phyloP scores from a whole-genome alignment of 2,113 vertebrate genomes.

The Chaetodon auriga region DNA sequence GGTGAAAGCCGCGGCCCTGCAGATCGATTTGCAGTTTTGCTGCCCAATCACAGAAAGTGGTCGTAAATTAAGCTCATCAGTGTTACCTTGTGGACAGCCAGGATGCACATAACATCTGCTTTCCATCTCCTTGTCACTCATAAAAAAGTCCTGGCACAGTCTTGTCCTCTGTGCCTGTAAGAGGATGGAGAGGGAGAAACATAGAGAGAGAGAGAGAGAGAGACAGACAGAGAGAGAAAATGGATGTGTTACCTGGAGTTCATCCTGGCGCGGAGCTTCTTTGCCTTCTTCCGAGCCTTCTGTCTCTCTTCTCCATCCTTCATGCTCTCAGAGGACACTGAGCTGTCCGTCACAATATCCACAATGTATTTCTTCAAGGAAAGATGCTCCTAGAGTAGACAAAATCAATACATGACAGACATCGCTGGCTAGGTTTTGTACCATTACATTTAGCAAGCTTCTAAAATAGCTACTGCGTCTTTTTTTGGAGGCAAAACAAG shows the following conservation, averaged over 20 bases:
- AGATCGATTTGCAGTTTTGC: constrained; percentile 93
- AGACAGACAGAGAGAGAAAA: constrained; percentile 16
- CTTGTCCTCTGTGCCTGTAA: constrained; percentile 57
- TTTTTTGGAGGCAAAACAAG: constrained; percentile 1
- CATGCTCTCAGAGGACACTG: constrained; percentile 85
- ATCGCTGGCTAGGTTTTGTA: background rate
- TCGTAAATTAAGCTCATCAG: constrained; percentile 97
- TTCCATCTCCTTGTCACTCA: constrained; percentile 83
- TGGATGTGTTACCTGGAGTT: constrained; percentile 91
- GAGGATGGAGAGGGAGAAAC: constrained; percentile 25
- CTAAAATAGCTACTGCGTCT: background rate
- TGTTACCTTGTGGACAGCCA: constrained; percentile 88
- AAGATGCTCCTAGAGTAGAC: constrained; percentile 91
- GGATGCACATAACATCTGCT: constrained; percentile 88
- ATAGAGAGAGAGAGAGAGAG: background rate
- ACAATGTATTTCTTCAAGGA: constrained; percentile 98
- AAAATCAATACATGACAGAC: constrained; percentile 8
- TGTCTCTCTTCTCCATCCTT: constrained; percentile 95
- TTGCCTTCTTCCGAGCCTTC: constrained; percentile 94
- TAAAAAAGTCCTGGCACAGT: constrained; percentile 67
- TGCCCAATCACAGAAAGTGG: constrained; percentile 98
- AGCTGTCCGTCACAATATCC: constrained; percentile 92
- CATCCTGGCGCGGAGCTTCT: constrained; percentile 96
- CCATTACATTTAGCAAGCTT: background rate
- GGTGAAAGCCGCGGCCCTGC: constrained; percentile 89